Evolutionary conservation across 2,113 vertebrate species (phyloP), one percentile per base, ranked within the genome.

Genomic region (Epinephelus moara): DNA sequence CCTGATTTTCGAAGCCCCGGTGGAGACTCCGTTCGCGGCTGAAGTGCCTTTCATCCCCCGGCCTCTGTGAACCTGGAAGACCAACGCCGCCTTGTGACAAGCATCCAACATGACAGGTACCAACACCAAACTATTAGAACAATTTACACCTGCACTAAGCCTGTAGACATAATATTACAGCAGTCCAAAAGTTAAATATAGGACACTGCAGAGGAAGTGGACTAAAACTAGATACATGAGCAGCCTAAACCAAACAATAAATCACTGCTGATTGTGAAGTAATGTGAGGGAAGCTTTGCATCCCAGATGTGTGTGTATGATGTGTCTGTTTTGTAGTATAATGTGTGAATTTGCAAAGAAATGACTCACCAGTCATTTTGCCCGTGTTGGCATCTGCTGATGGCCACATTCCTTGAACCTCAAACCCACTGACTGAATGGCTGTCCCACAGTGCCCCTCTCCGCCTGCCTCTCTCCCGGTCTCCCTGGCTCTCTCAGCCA

Each of bases 21-120:
- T 70, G 85, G 70, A 88, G 69, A 57, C 60, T 78, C 66, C 0
- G 5, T 72, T 62, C 6, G 19, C 75, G 77, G 61, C 75, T 53
- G 45, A 63, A 52, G 86, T 56, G 81, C 73, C 63, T 33, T 42
- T 55, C 70, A 17, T 63, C 69, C 66, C 21, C 33, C 55, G 21
- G 74, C 66, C 70, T 25, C 63, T 75, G 50, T 85, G 81, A 84
- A 80, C 4, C 80, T 79, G 89, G 81, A 74, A 64, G 83, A 89
- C 45, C 81, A 74, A 40, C 93, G 88, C 91, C 93, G 3, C 90
- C 93, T 89, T 61, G 83, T 91, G 95, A 75, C 89, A 2, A 75
- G 50, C n/a, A 87, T 78, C 64, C 75, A 92, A 37, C 81, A 95
- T 95, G 95, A 91, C 95, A 90, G 94, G 95, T 95, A 62, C 90